Evolutionary conservation across 2,888 invertebrate species (phyloP), one percentile per base, ranked within the genome.

Genomic region (Tipula confusa): DNA sequence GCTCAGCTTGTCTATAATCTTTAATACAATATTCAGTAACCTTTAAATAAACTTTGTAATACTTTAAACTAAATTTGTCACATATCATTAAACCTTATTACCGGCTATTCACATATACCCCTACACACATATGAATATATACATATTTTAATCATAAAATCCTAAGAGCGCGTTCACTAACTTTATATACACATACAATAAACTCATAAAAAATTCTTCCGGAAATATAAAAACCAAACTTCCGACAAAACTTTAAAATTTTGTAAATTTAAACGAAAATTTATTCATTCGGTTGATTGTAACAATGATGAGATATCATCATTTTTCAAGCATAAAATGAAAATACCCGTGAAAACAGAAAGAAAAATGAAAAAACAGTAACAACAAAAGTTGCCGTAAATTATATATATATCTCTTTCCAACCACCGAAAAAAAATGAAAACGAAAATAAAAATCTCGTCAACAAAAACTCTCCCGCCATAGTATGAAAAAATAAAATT

Each of bases 151-250:
- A 64, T 18, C 64, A 64, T 64, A 64, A 24, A 64, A 64, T 64
- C 64, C 24, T 64, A 9, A 64, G 18, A 64, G 48, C 48, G 48
- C 48, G 24, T n/a, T n/a, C n/a, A n/a, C n/a, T n/a, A n/a, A n/a
- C n/a, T n/a, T n/a, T n/a, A n/a, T n/a, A n/a, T n/a, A n/a, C 24
- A 64, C 1, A 18, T 64, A 64, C 64, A 64, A 24, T 64, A 64
- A 64, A 64, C 64, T 64, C 64, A 64, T 64, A 64, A 64, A 64
- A 64, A 64, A 64, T 64, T 9, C 64, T 64, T 64, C 64, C 64
- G 64, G 64, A 64, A 64, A 64, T 64, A 64, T 64, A 64, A 64
- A 64, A 64, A 64, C 64, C 64, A 64, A 64, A 64, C 64, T 64
- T 64, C 64, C 64, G 64, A 64, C 7, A 24, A 64, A 64, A 64